A percentile compares a stretch with the other conserved stretches of the same genome.
These are phyloP conservation scores for Polymixis lichenea DNA, from an alignment of 2,888 invertebrate species.

Conservation along the genomic window DNA sequence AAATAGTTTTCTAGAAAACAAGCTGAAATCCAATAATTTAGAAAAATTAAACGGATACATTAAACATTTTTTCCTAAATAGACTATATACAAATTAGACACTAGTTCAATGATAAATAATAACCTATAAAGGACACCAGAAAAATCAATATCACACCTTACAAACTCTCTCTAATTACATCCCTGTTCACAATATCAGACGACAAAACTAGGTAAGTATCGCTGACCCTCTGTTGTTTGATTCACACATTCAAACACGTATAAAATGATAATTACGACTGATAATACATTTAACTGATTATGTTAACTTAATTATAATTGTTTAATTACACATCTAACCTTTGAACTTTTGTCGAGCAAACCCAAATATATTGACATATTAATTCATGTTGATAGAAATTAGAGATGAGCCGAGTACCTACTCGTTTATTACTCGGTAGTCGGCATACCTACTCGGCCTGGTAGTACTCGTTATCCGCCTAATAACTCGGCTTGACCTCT, in stretches of 20 bases:
- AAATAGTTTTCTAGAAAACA: too few relatives aligned
- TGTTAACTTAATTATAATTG: constrained; percentile 17
- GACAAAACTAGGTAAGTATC: constrained; percentile 29
- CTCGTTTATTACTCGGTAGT: too few relatives aligned
- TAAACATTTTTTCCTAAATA: too few relatives aligned
- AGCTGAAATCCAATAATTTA: too few relatives aligned
- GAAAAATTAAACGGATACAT: too few relatives aligned
- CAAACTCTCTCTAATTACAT: constrained; percentile 5
- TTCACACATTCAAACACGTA: constrained; percentile 35
- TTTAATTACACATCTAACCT: constrained; percentile 30
- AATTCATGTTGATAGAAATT: constrained; percentile 15
- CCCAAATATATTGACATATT: constrained; percentile 23
- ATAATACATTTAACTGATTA: constrained; percentile 18
- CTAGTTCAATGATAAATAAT: too few relatives aligned
- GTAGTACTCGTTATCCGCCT: too few relatives aligned
- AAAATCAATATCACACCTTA: not conserved
- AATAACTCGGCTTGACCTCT: too few relatives aligned
- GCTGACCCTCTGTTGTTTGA: constrained; percentile 49
- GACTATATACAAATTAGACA: too few relatives aligned
- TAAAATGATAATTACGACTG: constrained; percentile 23
- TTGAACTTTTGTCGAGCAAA: constrained; percentile 28
- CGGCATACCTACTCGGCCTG: too few relatives aligned
- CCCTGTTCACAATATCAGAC: constrained; percentile 45
- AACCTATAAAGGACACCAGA: too few relatives aligned
- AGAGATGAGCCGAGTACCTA: too few relatives aligned